phyloP scores from a whole-genome alignment of 2,113 vertebrate genomes.

The Diadophis punctatus region DNA sequence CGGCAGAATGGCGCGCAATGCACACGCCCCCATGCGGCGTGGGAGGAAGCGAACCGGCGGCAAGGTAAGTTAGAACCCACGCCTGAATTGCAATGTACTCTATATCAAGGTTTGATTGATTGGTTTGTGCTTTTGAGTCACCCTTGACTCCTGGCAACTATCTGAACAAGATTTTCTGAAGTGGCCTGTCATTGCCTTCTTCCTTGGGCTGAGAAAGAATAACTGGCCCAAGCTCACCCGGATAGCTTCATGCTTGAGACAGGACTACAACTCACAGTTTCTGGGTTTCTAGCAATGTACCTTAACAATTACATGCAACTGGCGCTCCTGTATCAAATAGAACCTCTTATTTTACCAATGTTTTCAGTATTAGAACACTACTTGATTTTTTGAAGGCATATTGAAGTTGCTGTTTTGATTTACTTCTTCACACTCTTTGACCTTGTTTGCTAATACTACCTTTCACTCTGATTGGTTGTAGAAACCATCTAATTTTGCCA shows the following conservation, averaged over 20 bases:
- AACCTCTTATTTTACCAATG: background rate
- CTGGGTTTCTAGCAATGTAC: background rate
- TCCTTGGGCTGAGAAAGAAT: background rate
- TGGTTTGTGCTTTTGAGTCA: background rate
- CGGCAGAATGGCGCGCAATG: too few species aligned
- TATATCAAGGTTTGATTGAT: background rate
- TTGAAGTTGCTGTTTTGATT: background rate
- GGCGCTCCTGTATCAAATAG: background rate
- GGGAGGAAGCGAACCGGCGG: too few species aligned
- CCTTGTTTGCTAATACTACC: background rate
- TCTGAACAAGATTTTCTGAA: background rate
- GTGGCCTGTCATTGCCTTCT: background rate
- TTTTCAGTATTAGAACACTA: background rate
- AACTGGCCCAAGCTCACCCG: background rate
- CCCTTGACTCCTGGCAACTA: background rate
- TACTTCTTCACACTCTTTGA: background rate
- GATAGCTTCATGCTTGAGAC: background rate
- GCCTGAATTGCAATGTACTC: too few species aligned
- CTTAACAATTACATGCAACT: background rate
- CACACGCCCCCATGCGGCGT: too few species aligned
- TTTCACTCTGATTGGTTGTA: background rate
- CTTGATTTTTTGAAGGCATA: background rate
- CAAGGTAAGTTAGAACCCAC: too few species aligned
- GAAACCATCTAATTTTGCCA: background rate
- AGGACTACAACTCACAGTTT: background rate